These are phyloP conservation scores for Micropoecilia bifurca DNA, from an alignment of 2,797 vertebrate genomes.

Conservation along the genomic window DNA sequence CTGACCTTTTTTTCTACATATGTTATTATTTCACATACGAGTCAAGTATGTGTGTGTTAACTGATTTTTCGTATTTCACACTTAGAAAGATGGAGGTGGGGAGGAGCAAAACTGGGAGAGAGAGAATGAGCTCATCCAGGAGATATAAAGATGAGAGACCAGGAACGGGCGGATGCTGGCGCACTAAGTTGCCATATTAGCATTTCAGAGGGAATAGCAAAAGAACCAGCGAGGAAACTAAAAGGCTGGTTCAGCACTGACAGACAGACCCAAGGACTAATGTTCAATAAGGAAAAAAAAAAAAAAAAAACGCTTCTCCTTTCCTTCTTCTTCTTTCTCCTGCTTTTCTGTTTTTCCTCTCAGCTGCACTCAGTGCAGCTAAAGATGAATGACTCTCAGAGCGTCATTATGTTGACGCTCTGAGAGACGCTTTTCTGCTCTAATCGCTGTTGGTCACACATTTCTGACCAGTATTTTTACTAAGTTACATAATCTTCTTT, in stretches of 20 bases:
- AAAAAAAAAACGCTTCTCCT: slow-evolving; percentile 11
- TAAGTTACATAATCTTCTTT: background rate
- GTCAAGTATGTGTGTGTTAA: background rate
- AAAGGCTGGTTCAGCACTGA: slow-evolving; percentile 78
- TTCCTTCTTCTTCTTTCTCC: slow-evolving; percentile 5
- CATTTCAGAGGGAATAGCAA: slow-evolving; percentile 78
- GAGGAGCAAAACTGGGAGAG: slow-evolving; percentile 16
- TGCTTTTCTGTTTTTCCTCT: slow-evolving; percentile 35
- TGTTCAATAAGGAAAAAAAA: slow-evolving; percentile 36
- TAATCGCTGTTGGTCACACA: slow-evolving; percentile 33
- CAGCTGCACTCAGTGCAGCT: slow-evolving; percentile 44
- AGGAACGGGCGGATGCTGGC: slow-evolving; percentile 68
- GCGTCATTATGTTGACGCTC: slow-evolving; percentile 24
- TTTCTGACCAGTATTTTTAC: slow-evolving; percentile 1
- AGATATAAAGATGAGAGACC: slow-evolving; percentile 65
- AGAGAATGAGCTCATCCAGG: slow-evolving; percentile 41
- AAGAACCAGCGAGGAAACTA: slow-evolving; percentile 69
- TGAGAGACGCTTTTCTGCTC: slow-evolving; percentile 21
- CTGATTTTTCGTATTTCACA: slow-evolving; percentile 3
- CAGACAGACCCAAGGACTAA: slow-evolving; percentile 75
- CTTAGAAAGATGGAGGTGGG: slow-evolving; percentile 22
- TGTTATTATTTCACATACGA: slow-evolving; percentile 46
- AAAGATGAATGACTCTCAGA: slow-evolving; percentile 52
- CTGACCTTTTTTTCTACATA: slow-evolving; percentile 55
- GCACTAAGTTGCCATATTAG: slow-evolving; percentile 75